These are phyloP conservation scores for Heterotilapia buettikoferi DNA, from an alignment of 2,113 vertebrate species.

Conservation along the genomic window DNA sequence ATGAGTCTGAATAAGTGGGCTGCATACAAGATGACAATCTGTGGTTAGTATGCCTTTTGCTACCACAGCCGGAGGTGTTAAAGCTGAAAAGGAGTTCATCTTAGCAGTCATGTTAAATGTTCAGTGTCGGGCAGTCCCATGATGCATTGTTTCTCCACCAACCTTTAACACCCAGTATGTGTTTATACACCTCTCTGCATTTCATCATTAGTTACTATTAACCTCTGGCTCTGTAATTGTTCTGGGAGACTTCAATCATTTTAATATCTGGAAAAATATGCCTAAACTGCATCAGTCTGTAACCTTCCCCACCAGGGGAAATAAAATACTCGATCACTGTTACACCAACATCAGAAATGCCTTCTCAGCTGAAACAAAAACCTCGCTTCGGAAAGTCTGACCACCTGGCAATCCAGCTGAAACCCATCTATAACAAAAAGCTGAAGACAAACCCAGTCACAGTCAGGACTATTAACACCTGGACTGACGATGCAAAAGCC, in stretches of 20 bases:
- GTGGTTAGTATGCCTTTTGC: neutral
- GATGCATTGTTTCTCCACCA: neutral
- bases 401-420: neutral
- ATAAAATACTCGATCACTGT: neutral
- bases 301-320: neutral
- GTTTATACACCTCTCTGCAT: neutral
- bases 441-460: too few relatives aligned
- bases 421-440: too few relatives aligned
- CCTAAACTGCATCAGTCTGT: rapidly evolving
- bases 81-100: neutral
- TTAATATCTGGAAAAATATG: neutral
- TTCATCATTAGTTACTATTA: neutral
- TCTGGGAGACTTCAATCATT: rapidly evolving
- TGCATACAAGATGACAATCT: rapidly evolving
- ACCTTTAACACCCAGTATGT: neutral
- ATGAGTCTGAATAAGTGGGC: neutral
- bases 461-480: too few relatives aligned
- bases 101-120: rapidly evolving
- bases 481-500: too few relatives aligned
- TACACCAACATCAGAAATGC: neutral
- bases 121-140: neutral
- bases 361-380: neutral
- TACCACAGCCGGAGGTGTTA: neutral
- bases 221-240: neutral
- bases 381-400: rapidly evolving